Evolutionary conservation across 2,113 vertebrate species (phyloP), one percentile per base, ranked within the genome.

Genomic region (Candoia aspera): DNA sequence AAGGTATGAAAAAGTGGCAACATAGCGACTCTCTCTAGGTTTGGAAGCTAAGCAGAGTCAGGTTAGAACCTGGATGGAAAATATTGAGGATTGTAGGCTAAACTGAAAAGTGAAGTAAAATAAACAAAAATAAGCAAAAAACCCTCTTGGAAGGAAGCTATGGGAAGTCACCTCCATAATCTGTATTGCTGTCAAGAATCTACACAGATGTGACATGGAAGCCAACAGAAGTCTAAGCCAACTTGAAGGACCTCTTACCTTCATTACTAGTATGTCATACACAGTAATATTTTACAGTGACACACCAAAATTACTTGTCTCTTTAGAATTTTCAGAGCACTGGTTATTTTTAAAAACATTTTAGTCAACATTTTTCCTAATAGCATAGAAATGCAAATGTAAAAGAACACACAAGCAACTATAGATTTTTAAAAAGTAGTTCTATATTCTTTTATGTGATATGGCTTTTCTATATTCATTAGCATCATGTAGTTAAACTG

Each of bases 291-390:
- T 6, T 62, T 59, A 83, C 29, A 83, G 49, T 62, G 55, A 89
- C 9, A 85, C 91, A 92, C 92, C 68, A 94, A 93, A 59, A 87
- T 49, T 57, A 68, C 0, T 4, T 2, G 58, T 4, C 12, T 53
- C 90, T 94, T 91, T 0, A 3, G 93, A 87, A 3, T 79, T 4
- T 86, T 93, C 42, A 26, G 42, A 91, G 3, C 86, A 62, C 91
- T 94, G 84, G 91, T 8, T 15, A 90, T 94, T 94, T 33, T 59
- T 87, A 85, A 91, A 96, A 94, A 21, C 42, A 85, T 0, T 8
- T 60, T 79, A 88, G 93, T 49, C 79, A 26, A 23, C 2, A 53
- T 62, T 57, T 58, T 62, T 21, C 59, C 1, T 60, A 68, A 15
- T 21, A 68, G 21, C 4, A 2, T 55, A 23, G 46, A 91, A 17